phyloP scores from a whole-genome alignment of 1,140 invertebrate species.

The Calephelis nemesis region DNA sequence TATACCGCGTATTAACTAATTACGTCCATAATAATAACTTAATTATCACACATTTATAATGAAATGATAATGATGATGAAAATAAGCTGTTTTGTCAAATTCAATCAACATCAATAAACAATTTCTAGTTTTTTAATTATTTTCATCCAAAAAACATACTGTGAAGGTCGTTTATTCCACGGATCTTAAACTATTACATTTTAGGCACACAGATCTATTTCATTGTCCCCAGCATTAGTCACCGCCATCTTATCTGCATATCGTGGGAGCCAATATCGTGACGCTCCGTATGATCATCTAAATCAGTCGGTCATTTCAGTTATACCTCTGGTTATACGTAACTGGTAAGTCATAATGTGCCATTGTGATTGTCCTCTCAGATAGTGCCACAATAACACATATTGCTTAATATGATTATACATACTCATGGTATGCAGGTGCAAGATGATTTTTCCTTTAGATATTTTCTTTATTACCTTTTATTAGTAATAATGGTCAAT shows the following conservation, averaged over 20 bases:
- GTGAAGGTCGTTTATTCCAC: constrained; percentile 55
- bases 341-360: constrained; percentile 25
- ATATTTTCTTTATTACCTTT: no score
- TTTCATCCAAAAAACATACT: not conserved
- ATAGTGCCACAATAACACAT: constrained; percentile 9
- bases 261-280: constrained; percentile 67
- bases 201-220: constrained; percentile 66
- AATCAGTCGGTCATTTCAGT: constrained; percentile 44
- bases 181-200: constrained; percentile 54
- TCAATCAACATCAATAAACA: no score
- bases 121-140: not conserved
- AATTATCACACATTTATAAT: no score
- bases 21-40: no score
- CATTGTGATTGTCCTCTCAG: constrained; percentile 17
- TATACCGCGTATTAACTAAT: no score
- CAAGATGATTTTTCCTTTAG: not conserved
- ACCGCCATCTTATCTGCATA: constrained; percentile 71
- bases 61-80: no score
- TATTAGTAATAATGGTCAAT: no score
- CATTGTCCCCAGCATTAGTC: constrained; percentile 75
- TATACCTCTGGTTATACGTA: constrained; percentile 32
- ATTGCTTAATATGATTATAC: constrained; percentile 14
- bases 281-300: constrained; percentile 41
- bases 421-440: not conserved
- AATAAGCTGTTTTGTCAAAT: no score